Percentiles rank a stretch among this genome's conserved stretches.
phyloP scores from a whole-genome alignment of 64 coral and sea anemone species.

The Porites lutea region DNA sequence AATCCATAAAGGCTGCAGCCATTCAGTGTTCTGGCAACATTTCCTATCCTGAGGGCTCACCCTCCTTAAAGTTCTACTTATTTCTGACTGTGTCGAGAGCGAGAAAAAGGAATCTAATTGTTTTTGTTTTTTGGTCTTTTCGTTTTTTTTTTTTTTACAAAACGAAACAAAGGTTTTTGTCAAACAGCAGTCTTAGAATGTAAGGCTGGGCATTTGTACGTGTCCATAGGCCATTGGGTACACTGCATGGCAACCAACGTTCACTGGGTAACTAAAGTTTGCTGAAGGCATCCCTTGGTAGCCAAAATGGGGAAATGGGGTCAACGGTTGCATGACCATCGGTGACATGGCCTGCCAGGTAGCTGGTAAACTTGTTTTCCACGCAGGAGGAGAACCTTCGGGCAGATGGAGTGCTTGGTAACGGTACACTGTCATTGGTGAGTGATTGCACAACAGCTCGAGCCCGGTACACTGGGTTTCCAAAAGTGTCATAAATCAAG shows the following conservation, averaged over 20 bases:
- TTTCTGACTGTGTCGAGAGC: not conserved
- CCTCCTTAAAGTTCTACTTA: not conserved
- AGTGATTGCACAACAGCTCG: not conserved
- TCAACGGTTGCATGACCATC: not conserved
- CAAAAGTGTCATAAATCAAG: constrained; percentile 39
- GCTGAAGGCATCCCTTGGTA: not conserved
- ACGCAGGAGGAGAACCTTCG: not conserved
- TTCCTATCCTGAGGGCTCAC: not conserved
- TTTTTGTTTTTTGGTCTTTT: not conserved
- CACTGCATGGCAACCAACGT: not conserved
- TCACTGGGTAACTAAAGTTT: not conserved
- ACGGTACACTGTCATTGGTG: not conserved
- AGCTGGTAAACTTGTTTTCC: not conserved
- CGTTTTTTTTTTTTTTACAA: too few species aligned
- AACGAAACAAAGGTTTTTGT: not conserved
- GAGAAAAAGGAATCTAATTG: not conserved
- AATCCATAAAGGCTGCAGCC: constrained; percentile 25
- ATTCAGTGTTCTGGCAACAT: not conserved
- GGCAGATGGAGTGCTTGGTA: too few species aligned
- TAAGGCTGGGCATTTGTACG: not conserved
- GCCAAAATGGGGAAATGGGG: not conserved
- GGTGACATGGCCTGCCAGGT: not conserved
- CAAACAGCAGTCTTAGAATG: not conserved
- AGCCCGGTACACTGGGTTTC: constrained; percentile 15
- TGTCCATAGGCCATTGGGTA: not conserved